phyloP scores from a whole-genome alignment of 2,888 invertebrate species.

The Leptarthrus brevirostris region DNA sequence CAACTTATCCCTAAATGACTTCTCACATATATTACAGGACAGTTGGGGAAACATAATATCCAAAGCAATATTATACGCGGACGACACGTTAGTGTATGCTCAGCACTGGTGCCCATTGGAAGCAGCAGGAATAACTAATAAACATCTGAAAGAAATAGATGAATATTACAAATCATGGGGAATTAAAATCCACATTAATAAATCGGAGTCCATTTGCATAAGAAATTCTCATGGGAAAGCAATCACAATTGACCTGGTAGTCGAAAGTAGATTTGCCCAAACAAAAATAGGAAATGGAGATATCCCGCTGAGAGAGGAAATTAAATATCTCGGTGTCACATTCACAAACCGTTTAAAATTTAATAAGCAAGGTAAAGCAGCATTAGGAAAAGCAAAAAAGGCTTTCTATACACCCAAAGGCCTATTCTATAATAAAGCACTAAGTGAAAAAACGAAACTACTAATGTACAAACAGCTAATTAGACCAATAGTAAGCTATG shows the following conservation, averaged over 20 bases:
- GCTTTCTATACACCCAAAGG: too few relatives aligned
- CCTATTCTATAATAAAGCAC: too few relatives aligned
- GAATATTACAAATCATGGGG: background rate
- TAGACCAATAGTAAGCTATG: too few relatives aligned
- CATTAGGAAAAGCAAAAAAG: background rate
- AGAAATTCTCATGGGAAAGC: background rate
- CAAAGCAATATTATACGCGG: background rate
- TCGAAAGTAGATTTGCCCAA: background rate
- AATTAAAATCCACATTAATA: background rate
- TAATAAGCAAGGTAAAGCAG: background rate
- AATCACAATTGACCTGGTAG: background rate
- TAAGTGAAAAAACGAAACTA: too few relatives aligned
- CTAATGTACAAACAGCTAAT: too few relatives aligned
- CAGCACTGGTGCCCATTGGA: background rate
- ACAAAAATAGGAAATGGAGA: background rate
- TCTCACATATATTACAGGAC: background rate
- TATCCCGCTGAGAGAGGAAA: background rate
- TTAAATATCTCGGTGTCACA: background rate
- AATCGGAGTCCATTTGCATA: background rate
- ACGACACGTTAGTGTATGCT: background rate
- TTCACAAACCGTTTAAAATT: background rate
- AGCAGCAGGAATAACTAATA: background rate
- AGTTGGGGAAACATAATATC: background rate
- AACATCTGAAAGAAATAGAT: background rate
- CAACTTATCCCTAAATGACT: background rate